Evolutionary conservation across 2,113 vertebrate species (phyloP).

Genomic region (Pseudopipra pipra): DNA sequence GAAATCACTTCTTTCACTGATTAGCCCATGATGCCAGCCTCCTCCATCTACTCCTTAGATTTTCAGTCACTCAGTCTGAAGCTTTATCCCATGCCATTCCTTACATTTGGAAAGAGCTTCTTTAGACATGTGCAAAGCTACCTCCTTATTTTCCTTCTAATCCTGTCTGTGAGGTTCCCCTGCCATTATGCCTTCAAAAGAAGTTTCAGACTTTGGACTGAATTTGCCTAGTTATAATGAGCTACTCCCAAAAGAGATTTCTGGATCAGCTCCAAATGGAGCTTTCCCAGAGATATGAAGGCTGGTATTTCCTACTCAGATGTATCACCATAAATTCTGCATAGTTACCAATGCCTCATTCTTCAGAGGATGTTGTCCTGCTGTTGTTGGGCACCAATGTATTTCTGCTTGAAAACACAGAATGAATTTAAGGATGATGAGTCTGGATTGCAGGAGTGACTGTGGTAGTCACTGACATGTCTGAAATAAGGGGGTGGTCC

Average conservation of each 20-base stretch:
- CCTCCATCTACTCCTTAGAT: constrained; percentile 10
- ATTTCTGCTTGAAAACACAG: neutral
- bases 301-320: neutral
- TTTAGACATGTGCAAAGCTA: neutral
- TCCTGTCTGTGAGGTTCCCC: neutral
- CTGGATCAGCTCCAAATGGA: neutral
- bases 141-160: constrained; percentile 23
- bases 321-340: neutral
- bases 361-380: neutral
- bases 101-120: neutral
- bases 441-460: neutral
- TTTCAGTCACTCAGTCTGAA: neutral
- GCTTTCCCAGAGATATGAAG: neutral
- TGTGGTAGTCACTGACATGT: neutral
- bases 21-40: neutral
- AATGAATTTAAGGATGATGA: neutral
- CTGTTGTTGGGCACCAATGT: neutral
- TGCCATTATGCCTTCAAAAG: constrained; percentile 21
- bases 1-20: constrained; percentile 26
- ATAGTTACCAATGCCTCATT: neutral
- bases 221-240: constrained; percentile 10
- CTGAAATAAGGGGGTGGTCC: neutral
- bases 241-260: neutral
- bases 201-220: constrained; percentile 10
- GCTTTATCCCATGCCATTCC: constrained; percentile 9